phyloP scores from a whole-genome alignment of 2,797 vertebrate species.

The Aldrovandia affinis region DNA sequence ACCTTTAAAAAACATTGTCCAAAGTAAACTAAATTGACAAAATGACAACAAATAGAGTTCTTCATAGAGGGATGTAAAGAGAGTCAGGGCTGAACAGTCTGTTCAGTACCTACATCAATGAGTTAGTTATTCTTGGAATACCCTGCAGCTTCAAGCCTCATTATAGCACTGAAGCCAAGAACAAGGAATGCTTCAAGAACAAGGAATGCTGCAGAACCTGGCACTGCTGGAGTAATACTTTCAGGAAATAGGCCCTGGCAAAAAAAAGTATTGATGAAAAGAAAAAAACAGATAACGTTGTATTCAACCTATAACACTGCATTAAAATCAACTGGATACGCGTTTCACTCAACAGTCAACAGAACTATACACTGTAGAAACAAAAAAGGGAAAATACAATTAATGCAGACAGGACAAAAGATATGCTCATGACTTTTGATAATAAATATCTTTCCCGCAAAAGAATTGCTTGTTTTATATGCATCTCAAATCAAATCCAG shows the following conservation, averaged over 20 bases:
- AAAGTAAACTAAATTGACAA: no score
- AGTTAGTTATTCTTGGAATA: background rate
- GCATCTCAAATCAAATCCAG: no score
- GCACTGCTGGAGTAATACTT: background rate
- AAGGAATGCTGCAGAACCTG: no score
- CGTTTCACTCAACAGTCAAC: no score
- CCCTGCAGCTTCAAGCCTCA: background rate
- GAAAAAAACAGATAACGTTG: background rate
- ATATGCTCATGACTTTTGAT: no score
- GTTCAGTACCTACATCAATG: background rate
- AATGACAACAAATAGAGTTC: conserved; percentile 1
- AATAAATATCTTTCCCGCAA: no score
- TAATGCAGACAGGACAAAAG: no score
- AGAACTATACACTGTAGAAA: no score
- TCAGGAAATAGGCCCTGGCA: background rate
- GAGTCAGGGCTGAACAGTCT: background rate
- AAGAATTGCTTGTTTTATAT: no score
- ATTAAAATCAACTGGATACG: no score
- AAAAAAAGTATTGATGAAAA: background rate
- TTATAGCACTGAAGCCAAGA: background rate
- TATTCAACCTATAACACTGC: background rate
- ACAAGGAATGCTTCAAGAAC: background rate
- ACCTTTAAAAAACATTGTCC: no score
- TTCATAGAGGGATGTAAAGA: background rate
- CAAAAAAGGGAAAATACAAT: no score